A percentile compares a stretch with the other conserved stretches of the same genome.
Evolutionary conservation across 2,888 invertebrate species (phyloP).

Genomic region (Nomada hirtipes): DNA sequence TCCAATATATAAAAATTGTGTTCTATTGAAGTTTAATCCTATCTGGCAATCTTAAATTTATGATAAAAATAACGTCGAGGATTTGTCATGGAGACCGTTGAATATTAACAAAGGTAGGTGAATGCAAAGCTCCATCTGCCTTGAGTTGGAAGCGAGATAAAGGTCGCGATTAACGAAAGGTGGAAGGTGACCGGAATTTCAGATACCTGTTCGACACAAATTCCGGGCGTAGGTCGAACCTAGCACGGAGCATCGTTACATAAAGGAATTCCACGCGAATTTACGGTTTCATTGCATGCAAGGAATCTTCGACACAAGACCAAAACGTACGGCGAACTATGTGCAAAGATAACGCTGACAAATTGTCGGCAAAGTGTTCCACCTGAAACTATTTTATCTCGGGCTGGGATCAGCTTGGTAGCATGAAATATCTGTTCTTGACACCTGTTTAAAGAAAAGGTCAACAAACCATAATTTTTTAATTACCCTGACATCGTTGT

Average conservation of each 20-base stretch:
- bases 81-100: conserved; percentile 1
- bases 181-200: conserved; percentile 65
- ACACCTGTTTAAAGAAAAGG: background rate
- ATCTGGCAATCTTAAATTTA: too few species aligned
- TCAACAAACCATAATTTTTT: too few species aligned
- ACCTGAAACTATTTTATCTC: conserved; percentile 33
- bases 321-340: conserved; percentile 22
- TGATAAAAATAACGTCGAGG: background rate
- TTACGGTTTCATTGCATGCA: conserved; percentile 40
- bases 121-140: conserved; percentile 9
- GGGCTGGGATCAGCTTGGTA: background rate
- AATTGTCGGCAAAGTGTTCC: conserved; percentile 31
- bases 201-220: conserved; percentile 62
- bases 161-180: conserved; percentile 59
- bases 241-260: conserved; percentile 49
- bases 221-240: conserved; percentile 55
- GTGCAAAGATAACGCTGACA: conserved; percentile 36
- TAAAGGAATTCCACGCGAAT: conserved; percentile 54
- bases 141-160: conserved; percentile 47
- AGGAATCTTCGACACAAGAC: conserved; percentile 44
- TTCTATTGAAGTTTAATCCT: too few species aligned
- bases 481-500: too few species aligned
- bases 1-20: too few species aligned
- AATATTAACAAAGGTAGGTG: conserved; percentile 35
- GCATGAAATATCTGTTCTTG: background rate